Evolutionary conservation across 2,797 vertebrate species (phyloP), one percentile per base, ranked within the genome.

Genomic region (Bradypodion ventrale): DNA sequence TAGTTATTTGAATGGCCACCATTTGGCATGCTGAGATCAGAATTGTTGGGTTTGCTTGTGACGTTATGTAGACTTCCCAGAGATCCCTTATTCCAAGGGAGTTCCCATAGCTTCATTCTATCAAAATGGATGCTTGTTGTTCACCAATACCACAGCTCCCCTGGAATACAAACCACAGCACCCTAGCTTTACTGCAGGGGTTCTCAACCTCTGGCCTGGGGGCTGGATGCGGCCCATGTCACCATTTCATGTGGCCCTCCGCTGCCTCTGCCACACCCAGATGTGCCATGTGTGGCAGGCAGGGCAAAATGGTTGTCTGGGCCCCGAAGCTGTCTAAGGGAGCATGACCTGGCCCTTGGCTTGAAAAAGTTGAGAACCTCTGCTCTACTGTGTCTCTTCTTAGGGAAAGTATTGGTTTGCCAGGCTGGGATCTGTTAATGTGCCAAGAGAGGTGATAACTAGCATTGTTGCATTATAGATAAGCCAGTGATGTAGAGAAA

Each of bases 401-500:
- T 76, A 29, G 27, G 42, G 3, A 9, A 16, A 56, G 40, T 13
- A 68, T 40, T 27, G 3, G 1, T 42, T 83, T 69, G 63, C 46
- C 74, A 77, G 21, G 37, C 74, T 77, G 65, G 7, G 19, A 25
- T 52, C 35, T 42, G 52, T 25, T 44, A 5, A 46, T 68, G 4
- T 60, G 19, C 35, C 29, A 56, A 44, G 16, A 15, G 7, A 23
- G 62, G 40, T 42, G 74, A 21, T 7, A 62, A 40, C 62, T 70
- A 42, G 62, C 74, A 32, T 13, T n/a, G 27, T 35, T 59, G 25
- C 78, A 49, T 74, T 59, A 74, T 44, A 82, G 83, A 1, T 40
- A 75, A 72, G 84, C 85, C 85, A 69, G 77, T 1, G 0, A n/a
- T 80, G 32, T 89, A 75, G 59, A 76, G 46, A 84, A 90, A 52